Evolutionary conservation across 2,797 vertebrate species (phyloP).

Genomic region (Hoplostethus atlanticus): DNA sequence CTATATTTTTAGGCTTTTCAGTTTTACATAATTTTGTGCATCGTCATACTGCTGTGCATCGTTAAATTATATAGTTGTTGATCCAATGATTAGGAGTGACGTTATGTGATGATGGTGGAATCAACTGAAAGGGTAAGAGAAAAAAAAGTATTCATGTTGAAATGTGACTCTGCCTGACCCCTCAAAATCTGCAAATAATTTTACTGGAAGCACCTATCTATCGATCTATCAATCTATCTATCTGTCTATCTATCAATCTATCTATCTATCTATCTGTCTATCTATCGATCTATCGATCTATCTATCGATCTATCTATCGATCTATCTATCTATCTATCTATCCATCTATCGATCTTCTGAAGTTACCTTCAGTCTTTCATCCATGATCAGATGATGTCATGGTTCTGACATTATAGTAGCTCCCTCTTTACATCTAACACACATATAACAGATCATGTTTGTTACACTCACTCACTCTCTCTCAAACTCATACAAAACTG

Average conservation of each 20-base stretch:
- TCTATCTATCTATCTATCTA: neutral
- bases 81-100: neutral
- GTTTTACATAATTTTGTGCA: neutral
- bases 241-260: too few relatives aligned
- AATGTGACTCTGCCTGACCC: too few relatives aligned
- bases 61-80: neutral
- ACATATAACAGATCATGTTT: constrained; percentile 26
- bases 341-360: neutral
- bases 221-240: too few relatives aligned
- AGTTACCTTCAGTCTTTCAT: neutral
- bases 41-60: neutral
- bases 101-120: too few relatives aligned
- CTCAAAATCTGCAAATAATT: too few relatives aligned
- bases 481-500: constrained; percentile 27
- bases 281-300: neutral
- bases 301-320: neutral
- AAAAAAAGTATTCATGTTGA: too few relatives aligned
- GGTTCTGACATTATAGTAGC: constrained; percentile 38
- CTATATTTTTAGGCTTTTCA: neutral
- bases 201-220: too few relatives aligned
- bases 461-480: constrained; percentile 10
- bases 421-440: constrained; percentile 26
- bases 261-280: too few relatives aligned
- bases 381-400: constrained; percentile 35
- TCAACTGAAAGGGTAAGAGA: too few relatives aligned